Evolutionary conservation across 1,140 invertebrate species (phyloP).

Genomic region (Drosophila orosa): DNA sequence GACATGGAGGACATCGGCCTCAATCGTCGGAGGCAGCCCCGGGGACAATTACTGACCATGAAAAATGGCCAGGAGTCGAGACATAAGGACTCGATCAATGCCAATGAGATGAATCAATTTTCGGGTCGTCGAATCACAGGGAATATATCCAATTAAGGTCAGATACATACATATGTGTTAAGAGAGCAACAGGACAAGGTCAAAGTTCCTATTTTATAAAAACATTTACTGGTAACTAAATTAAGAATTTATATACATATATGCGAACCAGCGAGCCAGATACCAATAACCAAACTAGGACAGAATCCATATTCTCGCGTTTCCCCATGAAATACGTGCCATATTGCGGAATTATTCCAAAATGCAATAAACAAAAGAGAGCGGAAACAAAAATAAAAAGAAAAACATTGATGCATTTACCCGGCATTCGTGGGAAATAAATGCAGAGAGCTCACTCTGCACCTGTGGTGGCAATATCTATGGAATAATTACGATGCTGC

Average conservation of each 20-base stretch:
- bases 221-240: not conserved
- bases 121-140: constrained; percentile 3
- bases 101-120: constrained; percentile 38
- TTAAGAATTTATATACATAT: not conserved
- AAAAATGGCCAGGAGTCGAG: constrained; percentile 62
- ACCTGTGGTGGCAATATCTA: not conserved
- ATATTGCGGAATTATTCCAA: constrained; percentile 13
- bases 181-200: constrained; percentile 11
- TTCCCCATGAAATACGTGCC: constrained; percentile 14
- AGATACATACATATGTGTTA: not conserved
- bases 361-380: constrained; percentile 7
- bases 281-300: not conserved
- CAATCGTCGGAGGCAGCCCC: not conserved
- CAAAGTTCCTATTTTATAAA: not conserved
- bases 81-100: constrained; percentile 31
- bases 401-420: constrained; percentile 4
- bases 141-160: constrained; percentile 1
- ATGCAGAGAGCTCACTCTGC: not conserved
- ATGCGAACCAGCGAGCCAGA: not conserved
- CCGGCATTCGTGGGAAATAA: constrained; percentile 1
- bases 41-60: constrained; percentile 71
- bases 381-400: not conserved
- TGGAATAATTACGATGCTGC: not conserved
- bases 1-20: constrained; percentile 27
- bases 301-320: constrained; percentile 4